These are phyloP conservation scores for Meliscaeva auricollis DNA, from an alignment of 2,888 invertebrate genomes.

Conservation along the genomic window DNA sequence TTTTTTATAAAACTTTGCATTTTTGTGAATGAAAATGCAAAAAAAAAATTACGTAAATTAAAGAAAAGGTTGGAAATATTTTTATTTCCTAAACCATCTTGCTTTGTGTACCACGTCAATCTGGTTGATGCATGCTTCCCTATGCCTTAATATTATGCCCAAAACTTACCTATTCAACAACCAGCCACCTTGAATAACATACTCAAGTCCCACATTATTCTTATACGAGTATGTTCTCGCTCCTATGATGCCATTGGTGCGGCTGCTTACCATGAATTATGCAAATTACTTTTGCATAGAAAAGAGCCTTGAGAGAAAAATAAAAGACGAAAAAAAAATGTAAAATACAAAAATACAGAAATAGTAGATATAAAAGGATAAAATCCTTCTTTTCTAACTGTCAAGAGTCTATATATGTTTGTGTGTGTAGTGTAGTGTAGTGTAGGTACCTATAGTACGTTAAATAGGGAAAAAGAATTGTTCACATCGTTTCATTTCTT, in stretches of 20 bases:
- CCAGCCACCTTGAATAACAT: slow-evolving; percentile 30
- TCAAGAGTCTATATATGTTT: not conserved
- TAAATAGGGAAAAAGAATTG: slow-evolving; percentile 56
- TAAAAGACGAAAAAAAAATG: slow-evolving; percentile 29
- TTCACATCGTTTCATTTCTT: slow-evolving; percentile 52
- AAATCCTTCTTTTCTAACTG: slow-evolving; percentile 35
- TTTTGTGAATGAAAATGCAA: not conserved
- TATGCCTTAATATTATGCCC: not conserved
- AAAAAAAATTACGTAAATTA: slow-evolving; percentile 51
- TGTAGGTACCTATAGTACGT: too few relatives aligned
- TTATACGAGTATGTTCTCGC: not conserved
- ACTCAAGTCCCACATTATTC: slow-evolving; percentile 40
- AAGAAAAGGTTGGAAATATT: slow-evolving; percentile 50
- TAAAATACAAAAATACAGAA: slow-evolving; percentile 16
- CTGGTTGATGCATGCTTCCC: slow-evolving; percentile 33
- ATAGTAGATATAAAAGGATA: slow-evolving; percentile 42
- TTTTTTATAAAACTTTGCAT: slow-evolving; percentile 19
- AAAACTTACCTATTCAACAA: not conserved
- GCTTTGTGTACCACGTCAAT: slow-evolving; percentile 38
- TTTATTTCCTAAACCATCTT: slow-evolving; percentile 27
- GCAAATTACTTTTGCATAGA: slow-evolving; percentile 72
- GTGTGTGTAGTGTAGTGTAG: too few relatives aligned
- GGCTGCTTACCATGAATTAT: slow-evolving; percentile 70
- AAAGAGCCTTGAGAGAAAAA: slow-evolving; percentile 41
- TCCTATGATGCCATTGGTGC: slow-evolving; percentile 13